Conservation (phyloP, 2,113 vertebrate species). For the Percopsis transmontana region DNA sequence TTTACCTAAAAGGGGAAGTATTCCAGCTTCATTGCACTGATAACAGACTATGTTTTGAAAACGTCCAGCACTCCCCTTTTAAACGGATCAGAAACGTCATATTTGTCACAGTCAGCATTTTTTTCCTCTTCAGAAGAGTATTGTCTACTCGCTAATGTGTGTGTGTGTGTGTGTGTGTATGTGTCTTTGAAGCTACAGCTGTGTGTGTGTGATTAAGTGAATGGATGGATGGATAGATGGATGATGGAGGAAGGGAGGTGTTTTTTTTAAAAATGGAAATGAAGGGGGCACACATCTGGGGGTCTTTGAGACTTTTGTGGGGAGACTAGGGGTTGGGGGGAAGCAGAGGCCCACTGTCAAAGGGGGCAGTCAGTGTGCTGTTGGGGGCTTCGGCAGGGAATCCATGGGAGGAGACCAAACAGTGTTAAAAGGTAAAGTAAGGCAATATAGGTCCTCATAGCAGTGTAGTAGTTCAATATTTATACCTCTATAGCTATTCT, state of each 20-base stretch:
- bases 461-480: too few relatives aligned
- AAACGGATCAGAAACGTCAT: conserved; percentile 21
- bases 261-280: conserved; percentile 74
- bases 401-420: not conserved
- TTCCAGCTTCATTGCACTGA: not conserved
- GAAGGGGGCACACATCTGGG: conserved; percentile 72
- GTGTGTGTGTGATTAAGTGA: conserved; percentile 30
- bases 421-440: not conserved
- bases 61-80: not conserved
- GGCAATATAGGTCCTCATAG: not conserved
- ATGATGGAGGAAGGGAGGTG: conserved; percentile 45
- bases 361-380: not conserved
- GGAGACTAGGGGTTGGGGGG: conserved; percentile 31
- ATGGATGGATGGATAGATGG: conserved; percentile 38
- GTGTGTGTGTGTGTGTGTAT: conserved; percentile 13
- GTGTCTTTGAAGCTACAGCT: conserved; percentile 32
- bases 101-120: conserved; percentile 27
- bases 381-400: not conserved
- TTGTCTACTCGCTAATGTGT: conserved; percentile 21
- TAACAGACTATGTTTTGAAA: not conserved
- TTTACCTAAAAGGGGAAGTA: conserved; percentile 29
- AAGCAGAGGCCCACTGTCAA: conserved; percentile 69
- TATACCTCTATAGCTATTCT: too few relatives aligned
- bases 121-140: not conserved
- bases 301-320: conserved; percentile 73